Evolutionary conservation across 2,113 vertebrate species (phyloP).

Genomic region (Tylochromis polylepis): DNA sequence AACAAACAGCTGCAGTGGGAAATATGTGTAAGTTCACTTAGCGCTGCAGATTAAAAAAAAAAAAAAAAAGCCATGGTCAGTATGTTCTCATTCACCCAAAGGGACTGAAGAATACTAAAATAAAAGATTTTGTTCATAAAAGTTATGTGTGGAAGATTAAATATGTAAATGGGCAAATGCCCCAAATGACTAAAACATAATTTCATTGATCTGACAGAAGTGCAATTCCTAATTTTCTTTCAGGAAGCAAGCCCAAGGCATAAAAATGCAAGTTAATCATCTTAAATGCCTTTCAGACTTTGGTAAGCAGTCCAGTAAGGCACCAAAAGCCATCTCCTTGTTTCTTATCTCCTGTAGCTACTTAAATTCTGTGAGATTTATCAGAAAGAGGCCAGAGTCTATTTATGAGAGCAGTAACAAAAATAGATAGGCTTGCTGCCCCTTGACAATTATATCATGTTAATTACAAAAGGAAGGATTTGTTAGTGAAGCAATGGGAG

Average conservation of each 20-base stretch:
- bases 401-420: not conserved
- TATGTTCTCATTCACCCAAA: not conserved
- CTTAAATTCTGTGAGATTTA: not conserved
- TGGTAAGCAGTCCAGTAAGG: not conserved
- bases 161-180: slow-evolving; percentile 21
- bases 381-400: not conserved
- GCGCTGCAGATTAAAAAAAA: not conserved
- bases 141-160: slow-evolving; percentile 1
- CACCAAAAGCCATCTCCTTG: not conserved
- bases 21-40: not conserved
- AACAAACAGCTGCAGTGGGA: not conserved
- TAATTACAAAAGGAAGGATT: not conserved
- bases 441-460: not conserved
- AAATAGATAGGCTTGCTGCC: not conserved
- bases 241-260: slow-evolving; percentile 9
- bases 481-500: not conserved
- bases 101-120: not conserved
- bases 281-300: slow-evolving; percentile 11
- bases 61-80: not conserved
- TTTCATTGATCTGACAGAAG: slow-evolving; percentile 21
- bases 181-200: slow-evolving; percentile 11
- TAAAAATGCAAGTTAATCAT: slow-evolving; percentile 36
- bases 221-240: slow-evolving; percentile 16
- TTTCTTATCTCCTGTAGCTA: not conserved
- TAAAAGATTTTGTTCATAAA: not conserved